A percentile compares a stretch with the other conserved stretches of the same genome.
phyloP scores from a whole-genome alignment of 1,140 invertebrate genomes.

The Sitophilus oryzae region DNA sequence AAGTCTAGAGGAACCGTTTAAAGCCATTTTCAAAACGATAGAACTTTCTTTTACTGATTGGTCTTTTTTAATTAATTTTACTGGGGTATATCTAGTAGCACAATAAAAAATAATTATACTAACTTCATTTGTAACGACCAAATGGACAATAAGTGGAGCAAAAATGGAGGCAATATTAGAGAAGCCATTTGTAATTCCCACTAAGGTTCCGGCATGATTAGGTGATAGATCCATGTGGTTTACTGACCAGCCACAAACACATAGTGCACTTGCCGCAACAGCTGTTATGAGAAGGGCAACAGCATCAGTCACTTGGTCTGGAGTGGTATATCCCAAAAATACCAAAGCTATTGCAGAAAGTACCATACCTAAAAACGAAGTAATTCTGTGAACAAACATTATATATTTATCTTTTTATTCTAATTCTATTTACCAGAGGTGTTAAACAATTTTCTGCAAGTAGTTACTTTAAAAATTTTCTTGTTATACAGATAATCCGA shows the following conservation, averaged over 20 bases:
- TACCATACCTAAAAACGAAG: conserved; percentile 47
- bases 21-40: no score
- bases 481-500: conserved; percentile 57
- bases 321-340: conserved; percentile 52
- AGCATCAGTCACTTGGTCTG: conserved; percentile 47
- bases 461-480: conserved; percentile 41
- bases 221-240: conserved; percentile 70
- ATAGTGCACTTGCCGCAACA: conserved; percentile 68
- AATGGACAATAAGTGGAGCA: conserved; percentile 59
- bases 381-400: background rate
- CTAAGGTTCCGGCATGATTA: conserved; percentile 62
- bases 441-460: conserved; percentile 59
- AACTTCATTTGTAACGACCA: conserved; percentile 58
- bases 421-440: conserved; percentile 49
- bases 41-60: no score
- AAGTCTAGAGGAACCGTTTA: no score
- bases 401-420: no score
- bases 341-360: conserved; percentile 56
- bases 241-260: conserved; percentile 60
- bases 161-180: conserved; percentile 65
- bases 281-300: conserved; percentile 58
- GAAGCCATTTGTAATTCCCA: conserved; percentile 70
- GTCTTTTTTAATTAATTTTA: no score
- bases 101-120: conserved; percentile 18
- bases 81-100: no score